Evolutionary conservation across 2,888 invertebrate species (phyloP).

Genomic region (Phortica okadai): DNA sequence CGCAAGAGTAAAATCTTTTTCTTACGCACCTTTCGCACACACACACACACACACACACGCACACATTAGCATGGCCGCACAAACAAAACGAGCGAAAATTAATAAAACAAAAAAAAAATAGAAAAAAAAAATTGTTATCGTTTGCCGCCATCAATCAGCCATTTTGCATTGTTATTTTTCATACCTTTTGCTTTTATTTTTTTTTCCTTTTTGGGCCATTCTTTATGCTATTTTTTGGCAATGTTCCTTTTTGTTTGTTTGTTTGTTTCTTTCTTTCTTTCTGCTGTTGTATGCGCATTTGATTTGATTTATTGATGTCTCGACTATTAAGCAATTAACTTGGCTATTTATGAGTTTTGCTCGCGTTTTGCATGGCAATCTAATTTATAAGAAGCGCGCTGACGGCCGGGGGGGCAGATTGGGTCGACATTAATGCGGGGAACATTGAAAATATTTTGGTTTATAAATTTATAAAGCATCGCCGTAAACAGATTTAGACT

Average conservation of each 20-base stretch:
- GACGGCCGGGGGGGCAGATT: not conserved
- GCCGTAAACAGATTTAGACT: not conserved
- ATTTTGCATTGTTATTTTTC: slow-evolving; percentile 58
- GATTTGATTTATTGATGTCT: slow-evolving; percentile 65
- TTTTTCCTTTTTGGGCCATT: slow-evolving; percentile 2
- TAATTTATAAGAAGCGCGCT: not conserved
- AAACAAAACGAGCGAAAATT: too few relatives aligned
- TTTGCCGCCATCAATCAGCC: slow-evolving; percentile 67
- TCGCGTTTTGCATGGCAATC: not conserved
- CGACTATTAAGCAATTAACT: slow-evolving; percentile 68
- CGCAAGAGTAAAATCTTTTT: too few relatives aligned
- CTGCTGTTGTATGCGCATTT: slow-evolving; percentile 60
- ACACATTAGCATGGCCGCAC: not conserved
- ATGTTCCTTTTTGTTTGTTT: slow-evolving; percentile 28
- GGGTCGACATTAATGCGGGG: not conserved
- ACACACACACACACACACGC: too few relatives aligned
- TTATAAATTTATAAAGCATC: not conserved
- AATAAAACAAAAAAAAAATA: not conserved
- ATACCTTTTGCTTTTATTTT: not conserved
- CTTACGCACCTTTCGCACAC: too few relatives aligned
- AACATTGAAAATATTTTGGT: not conserved
- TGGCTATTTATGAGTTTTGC: slow-evolving; percentile 37
- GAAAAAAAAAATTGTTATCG: slow-evolving; percentile 44
- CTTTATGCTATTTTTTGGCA: not conserved
- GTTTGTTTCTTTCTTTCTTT: slow-evolving; percentile 47